These are phyloP conservation scores for Epinephelus moara DNA, from an alignment of 2,113 vertebrate species.

Conservation along the genomic window DNA sequence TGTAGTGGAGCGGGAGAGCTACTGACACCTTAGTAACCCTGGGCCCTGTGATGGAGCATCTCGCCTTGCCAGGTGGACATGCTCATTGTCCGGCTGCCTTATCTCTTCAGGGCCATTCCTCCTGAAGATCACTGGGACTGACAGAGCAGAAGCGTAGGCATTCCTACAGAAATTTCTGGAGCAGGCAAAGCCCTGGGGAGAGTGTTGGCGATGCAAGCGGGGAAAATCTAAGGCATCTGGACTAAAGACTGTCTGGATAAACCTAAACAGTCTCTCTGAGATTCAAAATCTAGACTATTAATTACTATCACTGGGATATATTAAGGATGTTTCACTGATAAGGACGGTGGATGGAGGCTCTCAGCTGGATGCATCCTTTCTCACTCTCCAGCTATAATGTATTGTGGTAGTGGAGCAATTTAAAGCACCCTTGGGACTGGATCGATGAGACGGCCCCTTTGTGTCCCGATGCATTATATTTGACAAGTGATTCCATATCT, in stretches of 20 bases:
- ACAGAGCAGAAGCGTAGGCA: constrained; percentile 52
- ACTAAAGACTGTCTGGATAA: constrained; percentile 47
- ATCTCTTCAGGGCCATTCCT: constrained; percentile 74
- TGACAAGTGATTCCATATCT: constrained; percentile 62
- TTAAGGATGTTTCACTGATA: constrained; percentile 36
- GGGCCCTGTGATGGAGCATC: constrained; percentile 71
- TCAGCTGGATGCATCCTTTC: not conserved
- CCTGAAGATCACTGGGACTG: constrained; percentile 70
- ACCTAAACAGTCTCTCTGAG: constrained; percentile 36
- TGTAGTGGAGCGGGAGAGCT: constrained; percentile 33
- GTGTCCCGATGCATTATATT: constrained; percentile 63
- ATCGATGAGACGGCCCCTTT: constrained; percentile 63
- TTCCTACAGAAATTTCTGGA: constrained; percentile 57
- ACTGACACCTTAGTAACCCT: constrained; percentile 64
- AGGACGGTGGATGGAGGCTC: constrained; percentile 23
- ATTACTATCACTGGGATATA: constrained; percentile 43
- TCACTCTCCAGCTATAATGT: not conserved
- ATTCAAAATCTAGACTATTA: constrained; percentile 41
- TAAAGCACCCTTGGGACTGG: constrained; percentile 55
- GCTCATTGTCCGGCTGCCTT: constrained; percentile 77
- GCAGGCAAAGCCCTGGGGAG: constrained; percentile 44
- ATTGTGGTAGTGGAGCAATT: constrained; percentile 41
- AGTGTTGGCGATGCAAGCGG: constrained; percentile 32
- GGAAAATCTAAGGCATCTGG: constrained; percentile 33
- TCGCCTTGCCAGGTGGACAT: constrained; percentile 63